Conservation (phyloP, 2,888 invertebrate genomes). For the Syritta pipiens region DNA sequence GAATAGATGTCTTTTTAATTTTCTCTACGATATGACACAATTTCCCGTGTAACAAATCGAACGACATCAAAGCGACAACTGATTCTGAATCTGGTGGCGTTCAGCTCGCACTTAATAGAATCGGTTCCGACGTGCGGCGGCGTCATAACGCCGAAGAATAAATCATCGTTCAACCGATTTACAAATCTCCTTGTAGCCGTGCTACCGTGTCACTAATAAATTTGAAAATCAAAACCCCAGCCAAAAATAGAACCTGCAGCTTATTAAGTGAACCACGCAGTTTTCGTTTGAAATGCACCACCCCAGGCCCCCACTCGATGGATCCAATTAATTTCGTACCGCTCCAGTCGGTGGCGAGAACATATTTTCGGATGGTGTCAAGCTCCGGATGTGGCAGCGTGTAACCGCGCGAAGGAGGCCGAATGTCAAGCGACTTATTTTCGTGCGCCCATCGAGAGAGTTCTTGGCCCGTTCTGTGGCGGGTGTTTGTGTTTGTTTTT, state of each 20-base stretch:
- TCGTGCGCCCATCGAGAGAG: slow-evolving; percentile 23
- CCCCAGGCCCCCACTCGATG: slow-evolving; percentile 23
- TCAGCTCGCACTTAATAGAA: slow-evolving; percentile 1
- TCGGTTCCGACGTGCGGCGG: slow-evolving; percentile 20
- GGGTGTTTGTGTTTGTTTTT: slow-evolving; percentile 12
- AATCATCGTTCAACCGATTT: slow-evolving; percentile 55
- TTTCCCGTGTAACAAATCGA: slow-evolving; percentile 18
- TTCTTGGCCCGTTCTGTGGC: neutral
- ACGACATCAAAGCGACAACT: slow-evolving; percentile 1
- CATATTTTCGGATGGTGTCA: slow-evolving; percentile 38
- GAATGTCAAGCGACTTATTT: slow-evolving; percentile 57
- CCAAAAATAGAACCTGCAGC: slow-evolving; percentile 55
- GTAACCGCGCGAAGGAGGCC: slow-evolving; percentile 45
- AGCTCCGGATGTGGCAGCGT: slow-evolving; percentile 39
- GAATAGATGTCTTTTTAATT: slow-evolving; percentile 33
- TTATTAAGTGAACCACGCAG: slow-evolving; percentile 57
- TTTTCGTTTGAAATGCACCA: slow-evolving; percentile 20
- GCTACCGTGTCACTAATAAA: slow-evolving; percentile 60
- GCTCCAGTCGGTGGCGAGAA: slow-evolving; percentile 9
- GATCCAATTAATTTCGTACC: slow-evolving; percentile 59
- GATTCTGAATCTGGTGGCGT: neutral
- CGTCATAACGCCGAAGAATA: slow-evolving; percentile 29
- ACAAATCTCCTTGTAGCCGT: slow-evolving; percentile 58
- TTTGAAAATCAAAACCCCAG: slow-evolving; percentile 21
- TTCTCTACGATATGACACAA: slow-evolving; percentile 14